Evolutionary conservation across 2,113 vertebrate species (phyloP), one percentile per base, ranked within the genome.

Genomic region (Bujurquina vittata): DNA sequence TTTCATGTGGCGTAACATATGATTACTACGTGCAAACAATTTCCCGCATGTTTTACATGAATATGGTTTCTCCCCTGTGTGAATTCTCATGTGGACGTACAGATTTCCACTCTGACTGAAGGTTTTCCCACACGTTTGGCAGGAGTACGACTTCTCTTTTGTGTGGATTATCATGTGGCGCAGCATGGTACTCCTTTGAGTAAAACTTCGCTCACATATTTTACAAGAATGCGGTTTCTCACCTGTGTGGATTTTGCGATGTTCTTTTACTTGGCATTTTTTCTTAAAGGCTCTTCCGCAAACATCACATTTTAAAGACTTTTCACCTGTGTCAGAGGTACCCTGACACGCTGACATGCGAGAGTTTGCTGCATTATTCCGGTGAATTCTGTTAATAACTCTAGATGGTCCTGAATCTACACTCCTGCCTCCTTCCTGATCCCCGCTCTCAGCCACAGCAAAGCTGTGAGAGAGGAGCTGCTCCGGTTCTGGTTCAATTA

Each of bases 221-320:
- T 60, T 57, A 29, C 74, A 43, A 3, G 31, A 22, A 12, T 76
- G 35, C 0, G 74, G 55, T 18, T 76, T 76, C 22, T 54, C 67
- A n/a, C 46, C 43, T 0, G 67, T 29, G 43, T 49, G 46, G 18
- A 72, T 63, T 63, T 63, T 63, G 33, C 11, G 60, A 63, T 63
- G 60, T 33, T 63, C 60, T 8, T 63, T 63, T 11, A 63, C 60
- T 22, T 63, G 60, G 11, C 33, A 63, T 37, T 63, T 63, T 22
- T 63, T 63, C 60, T 63, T 63, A 35, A 63, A 63, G 60, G 60
- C 60, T 63, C 60, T 63, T 37, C 60, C 60, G 20, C 60, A 63
- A 37, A 63, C 60, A 1, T 63, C 60, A 1, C 60, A 63, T 33
- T 63, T 63, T 37, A 63, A 63, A 3, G 60, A n/a, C 33, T 63